Conservation (phyloP, 2,797 vertebrate genomes). For the Helicolenus hilgendorfi region DNA sequence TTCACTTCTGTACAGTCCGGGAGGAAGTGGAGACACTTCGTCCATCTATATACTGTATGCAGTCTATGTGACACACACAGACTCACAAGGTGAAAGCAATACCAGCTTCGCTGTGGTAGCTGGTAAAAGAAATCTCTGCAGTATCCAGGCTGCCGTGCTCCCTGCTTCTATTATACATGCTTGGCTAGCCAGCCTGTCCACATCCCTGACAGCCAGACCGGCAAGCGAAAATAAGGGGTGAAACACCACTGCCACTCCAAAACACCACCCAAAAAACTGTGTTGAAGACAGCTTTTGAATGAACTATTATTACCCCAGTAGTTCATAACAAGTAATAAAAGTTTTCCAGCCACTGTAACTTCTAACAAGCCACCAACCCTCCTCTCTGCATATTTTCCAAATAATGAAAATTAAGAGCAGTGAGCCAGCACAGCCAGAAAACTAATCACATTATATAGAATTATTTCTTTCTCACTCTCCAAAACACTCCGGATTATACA, state of each 20-base stretch:
- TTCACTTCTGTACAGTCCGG: too few relatives aligned
- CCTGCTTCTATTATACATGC: neutral
- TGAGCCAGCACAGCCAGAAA: neutral
- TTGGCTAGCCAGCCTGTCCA: neutral
- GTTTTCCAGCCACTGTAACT: neutral
- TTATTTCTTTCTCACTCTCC: neutral
- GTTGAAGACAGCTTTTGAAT: neutral
- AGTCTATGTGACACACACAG: neutral
- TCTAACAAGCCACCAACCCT: neutral
- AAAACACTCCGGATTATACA: neutral
- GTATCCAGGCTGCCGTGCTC: neutral
- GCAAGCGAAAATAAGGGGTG: neutral
- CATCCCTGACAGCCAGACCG: neutral
- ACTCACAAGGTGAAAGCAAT: neutral
- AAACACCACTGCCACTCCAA: neutral
- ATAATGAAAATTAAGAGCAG: conserved; percentile 10
- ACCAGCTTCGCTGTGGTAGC: neutral
- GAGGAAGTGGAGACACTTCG: too few relatives aligned
- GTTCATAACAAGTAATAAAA: neutral
- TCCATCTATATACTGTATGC: too few relatives aligned
- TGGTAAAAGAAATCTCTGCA: neutral
- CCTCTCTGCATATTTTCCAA: neutral
- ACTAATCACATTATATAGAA: neutral
- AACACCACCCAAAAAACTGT: neutral
- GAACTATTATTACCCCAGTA: neutral